Percentiles rank a stretch among this genome's conserved stretches.
phyloP scores from a whole-genome alignment of 2,113 vertebrate genomes.

The Synchiropus splendidus region DNA sequence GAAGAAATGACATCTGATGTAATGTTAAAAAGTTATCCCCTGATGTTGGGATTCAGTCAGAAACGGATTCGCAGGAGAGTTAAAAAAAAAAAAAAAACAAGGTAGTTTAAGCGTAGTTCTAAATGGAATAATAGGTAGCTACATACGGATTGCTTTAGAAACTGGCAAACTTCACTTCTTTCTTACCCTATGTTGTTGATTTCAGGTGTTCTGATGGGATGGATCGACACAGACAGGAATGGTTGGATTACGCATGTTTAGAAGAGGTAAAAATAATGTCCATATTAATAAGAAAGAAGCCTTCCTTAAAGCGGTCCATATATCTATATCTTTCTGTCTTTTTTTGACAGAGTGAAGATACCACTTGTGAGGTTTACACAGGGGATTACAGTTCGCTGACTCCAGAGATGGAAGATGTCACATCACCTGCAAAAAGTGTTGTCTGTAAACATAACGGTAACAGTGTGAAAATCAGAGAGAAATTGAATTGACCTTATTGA shows the following conservation, averaged over 20 bases:
- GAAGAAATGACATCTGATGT: too few relatives aligned
- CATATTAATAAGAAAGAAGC: not conserved
- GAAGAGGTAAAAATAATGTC: constrained; percentile 76
- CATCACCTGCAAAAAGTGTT: constrained; percentile 49
- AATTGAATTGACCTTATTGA: too few relatives aligned
- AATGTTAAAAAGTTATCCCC: too few relatives aligned
- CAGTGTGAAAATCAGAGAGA: too few relatives aligned
- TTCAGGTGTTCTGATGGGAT: constrained; percentile 90
- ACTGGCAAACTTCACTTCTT: too few relatives aligned
- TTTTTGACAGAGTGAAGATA: constrained; percentile 53
- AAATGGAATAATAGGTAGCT: too few relatives aligned
- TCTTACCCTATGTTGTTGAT: constrained; percentile 2
- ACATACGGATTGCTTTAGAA: too few relatives aligned
- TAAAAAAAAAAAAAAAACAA: too few relatives aligned
- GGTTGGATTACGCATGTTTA: constrained; percentile 78
- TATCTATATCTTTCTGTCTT: not conserved
- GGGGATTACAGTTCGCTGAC: constrained; percentile 46
- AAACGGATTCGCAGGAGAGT: too few relatives aligned
- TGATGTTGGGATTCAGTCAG: too few relatives aligned
- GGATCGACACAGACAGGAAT: constrained; percentile 87
- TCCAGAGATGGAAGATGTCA: constrained; percentile 32
- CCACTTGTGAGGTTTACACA: constrained; percentile 72
- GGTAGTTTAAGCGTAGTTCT: too few relatives aligned
- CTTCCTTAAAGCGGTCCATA: too few relatives aligned
- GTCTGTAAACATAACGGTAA: constrained; percentile 74